Conservation (phyloP, 2,113 vertebrate genomes). For the Sylvilagus bachmani region DNA sequence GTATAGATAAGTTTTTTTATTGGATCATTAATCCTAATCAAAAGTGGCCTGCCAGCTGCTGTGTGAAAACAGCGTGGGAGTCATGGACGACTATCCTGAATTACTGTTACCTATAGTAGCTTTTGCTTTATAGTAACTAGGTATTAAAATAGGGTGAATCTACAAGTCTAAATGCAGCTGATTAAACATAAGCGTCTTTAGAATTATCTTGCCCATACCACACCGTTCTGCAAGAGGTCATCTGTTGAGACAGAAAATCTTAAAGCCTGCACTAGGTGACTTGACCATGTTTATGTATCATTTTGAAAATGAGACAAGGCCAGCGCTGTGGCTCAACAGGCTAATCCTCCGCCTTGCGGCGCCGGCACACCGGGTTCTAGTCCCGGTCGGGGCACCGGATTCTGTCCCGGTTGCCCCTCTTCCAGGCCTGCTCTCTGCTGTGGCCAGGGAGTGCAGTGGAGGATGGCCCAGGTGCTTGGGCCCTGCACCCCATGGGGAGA, state of each 20-base stretch:
- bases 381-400: no score
- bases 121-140: slow-evolving; percentile 25
- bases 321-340: no score
- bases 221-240: slow-evolving; percentile 9
- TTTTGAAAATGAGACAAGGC: slow-evolving; percentile 62
- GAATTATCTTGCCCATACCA: slow-evolving; percentile 28
- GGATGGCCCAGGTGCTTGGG: no score
- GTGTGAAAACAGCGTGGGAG: neutral
- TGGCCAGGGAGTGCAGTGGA: no score
- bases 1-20: neutral
- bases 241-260: slow-evolving; percentile 29
- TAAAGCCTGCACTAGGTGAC: neutral
- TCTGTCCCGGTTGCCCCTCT: no score
- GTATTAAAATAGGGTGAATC: slow-evolving; percentile 26
- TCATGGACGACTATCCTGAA: slow-evolving; percentile 5
- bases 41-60: neutral
- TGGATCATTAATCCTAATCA: slow-evolving; percentile 49
- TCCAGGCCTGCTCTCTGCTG: no score
- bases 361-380: no score
- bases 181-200: slow-evolving; percentile 34
- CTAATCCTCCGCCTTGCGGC: no score
- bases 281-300: neutral
- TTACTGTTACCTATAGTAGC: neutral
- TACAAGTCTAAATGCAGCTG: slow-evolving; percentile 39
- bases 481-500: no score